A percentile compares a stretch with the other conserved stretches of the same genome.
phyloP scores from a whole-genome alignment of 2,113 vertebrate species.

The Thunnus thynnus region DNA sequence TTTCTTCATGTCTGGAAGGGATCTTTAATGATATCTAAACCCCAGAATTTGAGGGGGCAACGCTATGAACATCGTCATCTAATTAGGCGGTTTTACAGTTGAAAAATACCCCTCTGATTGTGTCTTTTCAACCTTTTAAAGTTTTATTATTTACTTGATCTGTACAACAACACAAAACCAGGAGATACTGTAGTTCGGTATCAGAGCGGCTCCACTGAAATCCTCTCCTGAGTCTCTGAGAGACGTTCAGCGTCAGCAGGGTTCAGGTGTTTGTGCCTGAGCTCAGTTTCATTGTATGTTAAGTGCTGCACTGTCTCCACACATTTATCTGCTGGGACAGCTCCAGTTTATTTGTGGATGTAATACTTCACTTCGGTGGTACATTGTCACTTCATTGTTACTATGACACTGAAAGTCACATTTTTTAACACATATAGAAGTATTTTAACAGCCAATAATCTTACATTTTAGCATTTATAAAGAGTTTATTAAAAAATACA shows the following conservation, averaged over 20 bases:
- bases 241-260: not conserved
- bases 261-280: not conserved
- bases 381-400: too few relatives aligned
- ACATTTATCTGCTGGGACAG: slow-evolving; percentile 8
- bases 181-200: too few relatives aligned
- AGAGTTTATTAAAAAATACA: too few relatives aligned
- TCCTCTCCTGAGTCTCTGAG: not conserved
- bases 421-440: too few relatives aligned
- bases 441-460: too few relatives aligned
- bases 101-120: not conserved
- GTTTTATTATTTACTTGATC: too few relatives aligned
- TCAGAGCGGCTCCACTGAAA: not conserved
- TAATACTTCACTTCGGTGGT: too few relatives aligned
- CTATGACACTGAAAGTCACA: not conserved
- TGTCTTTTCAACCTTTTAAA: slow-evolving; percentile 2
- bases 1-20: too few relatives aligned
- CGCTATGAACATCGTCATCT: not conserved
- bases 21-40: too few relatives aligned
- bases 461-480: too few relatives aligned
- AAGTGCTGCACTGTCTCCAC: slow-evolving; percentile 1
- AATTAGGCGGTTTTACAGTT: not conserved
- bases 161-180: too few relatives aligned
- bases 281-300: slow-evolving; percentile 10
- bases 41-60: too few relatives aligned
- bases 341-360: slow-evolving; percentile 4